Conservation (phyloP, 2,888 invertebrate genomes). For the Idaea aversata region DNA sequence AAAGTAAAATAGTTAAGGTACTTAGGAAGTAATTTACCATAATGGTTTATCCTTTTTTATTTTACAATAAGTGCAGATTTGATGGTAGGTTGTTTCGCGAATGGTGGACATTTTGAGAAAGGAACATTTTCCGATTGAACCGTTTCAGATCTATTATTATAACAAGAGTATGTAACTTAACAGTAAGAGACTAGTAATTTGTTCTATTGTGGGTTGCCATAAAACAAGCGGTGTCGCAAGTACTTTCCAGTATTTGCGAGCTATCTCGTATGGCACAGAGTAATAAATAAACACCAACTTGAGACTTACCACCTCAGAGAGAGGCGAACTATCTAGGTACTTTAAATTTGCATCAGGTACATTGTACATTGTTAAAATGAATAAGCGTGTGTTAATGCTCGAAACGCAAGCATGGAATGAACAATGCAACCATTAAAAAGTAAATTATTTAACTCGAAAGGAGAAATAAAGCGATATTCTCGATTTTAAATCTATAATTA, state of each 20-base stretch:
- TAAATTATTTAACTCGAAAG: constrained; percentile 16
- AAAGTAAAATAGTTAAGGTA: too few relatives aligned
- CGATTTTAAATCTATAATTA: constrained; percentile 17
- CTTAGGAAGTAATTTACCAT: too few relatives aligned
- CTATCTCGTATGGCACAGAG: constrained; percentile 56
- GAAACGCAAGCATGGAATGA: constrained; percentile 54
- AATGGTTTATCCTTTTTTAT: neutral
- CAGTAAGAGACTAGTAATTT: constrained; percentile 56
- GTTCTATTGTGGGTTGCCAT: constrained; percentile 35
- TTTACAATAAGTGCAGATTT: neutral
- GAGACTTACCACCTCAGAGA: constrained; percentile 33
- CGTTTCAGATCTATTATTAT: constrained; percentile 5
- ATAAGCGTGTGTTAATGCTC: constrained; percentile 46
- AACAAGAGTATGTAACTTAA: constrained; percentile 31
- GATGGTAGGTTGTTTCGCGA: neutral
- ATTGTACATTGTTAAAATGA: constrained; percentile 48
- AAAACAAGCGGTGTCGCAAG: constrained; percentile 6
- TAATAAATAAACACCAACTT: constrained; percentile 29
- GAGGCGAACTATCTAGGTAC: constrained; percentile 60
- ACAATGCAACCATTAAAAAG: constrained; percentile 27
- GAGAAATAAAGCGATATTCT: constrained; percentile 22
- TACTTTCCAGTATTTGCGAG: neutral
- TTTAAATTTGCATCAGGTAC: constrained; percentile 68
- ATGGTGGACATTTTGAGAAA: neutral
- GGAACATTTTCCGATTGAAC: neutral